Conservation (phyloP, 2,113 vertebrate species). For the Gymnogyps californianus region DNA sequence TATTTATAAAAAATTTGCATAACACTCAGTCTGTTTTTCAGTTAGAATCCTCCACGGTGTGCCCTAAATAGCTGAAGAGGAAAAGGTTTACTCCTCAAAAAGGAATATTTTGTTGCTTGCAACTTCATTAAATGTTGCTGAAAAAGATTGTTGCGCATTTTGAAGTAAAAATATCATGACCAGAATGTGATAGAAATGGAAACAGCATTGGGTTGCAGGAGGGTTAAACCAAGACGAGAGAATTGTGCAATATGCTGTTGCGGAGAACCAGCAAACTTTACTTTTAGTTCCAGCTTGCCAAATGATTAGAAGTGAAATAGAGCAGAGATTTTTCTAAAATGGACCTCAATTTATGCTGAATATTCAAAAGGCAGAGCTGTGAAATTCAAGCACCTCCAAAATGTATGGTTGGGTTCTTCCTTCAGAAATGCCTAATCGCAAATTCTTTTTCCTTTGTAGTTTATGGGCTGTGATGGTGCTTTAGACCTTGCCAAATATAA, state of each 20-base stretch:
- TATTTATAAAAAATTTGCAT: background rate
- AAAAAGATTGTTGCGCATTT: background rate
- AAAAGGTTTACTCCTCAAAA: background rate
- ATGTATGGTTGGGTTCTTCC: background rate
- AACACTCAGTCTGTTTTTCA: background rate
- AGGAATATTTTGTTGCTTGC: background rate
- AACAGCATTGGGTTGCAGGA: background rate
- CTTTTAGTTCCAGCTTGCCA: background rate
- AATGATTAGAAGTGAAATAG: constrained; percentile 4
- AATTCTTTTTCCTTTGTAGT: constrained; percentile 29
- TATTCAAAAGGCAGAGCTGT: constrained; percentile 20
- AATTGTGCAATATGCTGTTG: background rate
- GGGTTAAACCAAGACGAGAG: background rate
- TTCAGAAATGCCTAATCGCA: background rate
- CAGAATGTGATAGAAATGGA: background rate
- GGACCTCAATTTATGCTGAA: constrained; percentile 5
- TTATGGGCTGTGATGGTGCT: constrained; percentile 12
- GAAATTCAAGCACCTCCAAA: constrained; percentile 30
- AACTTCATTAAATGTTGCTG: background rate
- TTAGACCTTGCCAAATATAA: constrained; percentile 35
- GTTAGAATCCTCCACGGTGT: background rate
- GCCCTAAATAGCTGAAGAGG: background rate
- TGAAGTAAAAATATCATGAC: background rate
- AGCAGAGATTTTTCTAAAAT: constrained; percentile 26
- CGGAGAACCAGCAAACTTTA: background rate